Base-by-base conservation (phyloP, 2,113 vertebrate species). In the Prunella himalayana region DNA sequence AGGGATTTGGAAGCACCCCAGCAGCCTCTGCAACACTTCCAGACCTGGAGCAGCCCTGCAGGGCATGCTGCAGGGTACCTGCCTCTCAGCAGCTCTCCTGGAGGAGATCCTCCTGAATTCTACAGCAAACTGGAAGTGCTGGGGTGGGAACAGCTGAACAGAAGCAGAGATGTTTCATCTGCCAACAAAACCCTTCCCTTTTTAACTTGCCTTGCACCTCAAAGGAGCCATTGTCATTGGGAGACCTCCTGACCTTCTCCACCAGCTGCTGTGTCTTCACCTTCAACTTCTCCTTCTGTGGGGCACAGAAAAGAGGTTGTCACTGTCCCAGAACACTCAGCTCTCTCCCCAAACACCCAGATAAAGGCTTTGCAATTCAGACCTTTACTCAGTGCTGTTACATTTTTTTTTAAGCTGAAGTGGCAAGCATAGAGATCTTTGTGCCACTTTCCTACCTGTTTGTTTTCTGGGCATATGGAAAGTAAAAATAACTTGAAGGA, bases 241-340 rank as follows among this genome's bases (percentile, higher is more conserved):
- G 98, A 87, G 98, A 97, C 95, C 97, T 98, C 83, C 97, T 98
- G 54, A 99, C 98, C 96, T 99, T 99, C 53, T 98, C 98, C 93
- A 99, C 98, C 84, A 99, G 93, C 80, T 98, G 98, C 90, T 99
- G 97, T 30, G 24, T 98, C 97, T 99, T 99, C 75, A 99, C 35
- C 82, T 97, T 97, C 45, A 99, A 72, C 95, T 98, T 99, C 59
- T 99, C 99, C 86, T 92, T 98, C 99, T 99, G 96, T 80, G 80
- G 65, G 76, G 35, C 69, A 90, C 57, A 92, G 86, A 56, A 82
- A 60, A 68, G 80, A 63, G 35, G 35, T 68, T 30, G 51, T 86
- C 56, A 61, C 54, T 77, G 72, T 44, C 81, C 84, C 64, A 77
- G 78, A 88, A 50, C 54, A 76, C 37, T 68, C 90, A 57, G 37